Conservation (phyloP, 2,113 vertebrate species). For the Pachycephala philippinensis region DNA sequence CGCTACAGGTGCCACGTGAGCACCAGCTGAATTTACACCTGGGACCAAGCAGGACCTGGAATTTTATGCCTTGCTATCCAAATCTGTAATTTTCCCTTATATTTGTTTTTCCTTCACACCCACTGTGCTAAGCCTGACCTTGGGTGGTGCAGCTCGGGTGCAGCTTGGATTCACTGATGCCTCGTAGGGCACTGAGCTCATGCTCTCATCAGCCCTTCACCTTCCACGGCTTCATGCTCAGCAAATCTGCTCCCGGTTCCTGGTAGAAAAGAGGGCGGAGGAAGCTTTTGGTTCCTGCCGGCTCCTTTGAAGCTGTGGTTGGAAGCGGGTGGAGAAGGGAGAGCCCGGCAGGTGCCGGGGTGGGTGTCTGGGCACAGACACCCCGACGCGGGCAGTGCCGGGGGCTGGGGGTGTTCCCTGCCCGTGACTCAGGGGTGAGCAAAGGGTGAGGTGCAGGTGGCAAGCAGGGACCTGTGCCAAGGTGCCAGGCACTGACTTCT, state of each 20-base stretch:
- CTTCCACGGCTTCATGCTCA: background rate
- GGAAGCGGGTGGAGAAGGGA: background rate
- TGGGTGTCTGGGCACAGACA: background rate
- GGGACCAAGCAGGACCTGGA: background rate
- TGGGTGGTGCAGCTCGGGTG: background rate
- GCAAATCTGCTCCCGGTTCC: background rate
- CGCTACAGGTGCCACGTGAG: accelerated
- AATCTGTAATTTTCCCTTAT: background rate
- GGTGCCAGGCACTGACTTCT: background rate
- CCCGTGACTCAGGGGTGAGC: background rate
- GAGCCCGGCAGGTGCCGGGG: accelerated
- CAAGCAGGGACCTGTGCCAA: background rate
- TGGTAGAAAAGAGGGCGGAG: background rate
- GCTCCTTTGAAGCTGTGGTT: constrained; percentile 7
- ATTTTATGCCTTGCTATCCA: background rate
- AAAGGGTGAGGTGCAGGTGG: background rate
- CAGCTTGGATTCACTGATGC: background rate
- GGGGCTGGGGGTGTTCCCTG: background rate
- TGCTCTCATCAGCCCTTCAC: background rate
- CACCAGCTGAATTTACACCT: background rate
- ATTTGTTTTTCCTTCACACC: background rate
- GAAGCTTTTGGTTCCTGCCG: background rate
- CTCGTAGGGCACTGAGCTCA: accelerated
- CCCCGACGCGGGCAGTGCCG: background rate
- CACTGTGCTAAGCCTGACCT: background rate